Base-by-base conservation (phyloP, 2,888 invertebrate species). In the Oxytorus armatus region DNA sequence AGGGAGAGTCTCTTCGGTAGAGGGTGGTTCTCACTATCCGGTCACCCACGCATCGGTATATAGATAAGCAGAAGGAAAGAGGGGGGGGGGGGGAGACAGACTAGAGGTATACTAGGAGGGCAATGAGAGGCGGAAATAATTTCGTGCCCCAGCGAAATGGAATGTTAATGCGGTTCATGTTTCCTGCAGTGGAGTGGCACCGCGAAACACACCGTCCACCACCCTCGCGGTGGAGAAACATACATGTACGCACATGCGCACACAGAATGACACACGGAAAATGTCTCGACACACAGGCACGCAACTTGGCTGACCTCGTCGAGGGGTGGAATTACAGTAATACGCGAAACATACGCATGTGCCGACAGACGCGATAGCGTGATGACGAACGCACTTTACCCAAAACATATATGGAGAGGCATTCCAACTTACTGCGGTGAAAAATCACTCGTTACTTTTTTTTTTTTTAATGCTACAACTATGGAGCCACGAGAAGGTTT, bases 131-230 rank as follows among this genome's bases (percentile, higher is more conserved):
- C 83, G 86, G 88, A 88, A 88, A 88, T 88, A 86, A 89, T 88
- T 88, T 87, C 82, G 83, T 82, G 81, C 83, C 73, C 81, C 81
- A 81, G 76, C 79, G 81, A 84, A 83, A 85, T 84, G 87, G 86
- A 89, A 89, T 87, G 88, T 88, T 87, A 87, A 88, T 87, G 87
- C 84, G 83, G 80, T 84, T 85, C 83, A 79, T 85, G 84, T 85
- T 77, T 80, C 79, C 82, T 82, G 33, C 74, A 42, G 49, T 44
- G 51, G 57, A 29, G 69, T 7, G 59, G 11, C 33, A 69, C 68
- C 51, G 8, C 51, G 57, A 63, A 53, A 74, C 55, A 25, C 55
- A 44, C 21, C 49, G 33, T 14, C 29, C 33, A 14, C 47, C 25
- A 47, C 36, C 18, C 47, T 36, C 25, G 21, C 55, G 47, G 23